Base-by-base conservation (phyloP, 2,113 vertebrate genomes). In the Aptenodytes forsteri region DNA sequence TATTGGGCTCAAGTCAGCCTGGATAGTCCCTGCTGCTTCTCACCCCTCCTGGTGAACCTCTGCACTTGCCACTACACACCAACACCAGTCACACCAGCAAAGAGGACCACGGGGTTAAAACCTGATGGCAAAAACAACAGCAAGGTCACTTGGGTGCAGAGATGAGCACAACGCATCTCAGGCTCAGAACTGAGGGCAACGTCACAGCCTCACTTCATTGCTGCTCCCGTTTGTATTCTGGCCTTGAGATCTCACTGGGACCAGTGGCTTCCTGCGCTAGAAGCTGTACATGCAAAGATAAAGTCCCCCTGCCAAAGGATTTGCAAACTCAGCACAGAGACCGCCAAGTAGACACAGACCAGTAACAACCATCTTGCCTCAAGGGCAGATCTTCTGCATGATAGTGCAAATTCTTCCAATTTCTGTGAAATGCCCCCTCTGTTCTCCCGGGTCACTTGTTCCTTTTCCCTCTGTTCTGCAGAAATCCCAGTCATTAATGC, bases 171-270 rank as follows among this genome's bases (percentile, higher is more conserved):
- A 65, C 0, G 1, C 14, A 34, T 6, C 38, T 46, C 44, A 20
- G 59, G 49, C 32, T 83, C 58, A 66, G 20, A 56, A 13, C 9
- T 3, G 34, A 56, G 20, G 20, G 42, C 55, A 87, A 49, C 50
- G 29, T 36, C 67, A 30, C 2, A 7, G 64, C 26, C 13, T 42
- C 25, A 13, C 23, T 75, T 72, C 1, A 17, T 1, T 70, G 16
- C 67, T 75, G 70, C 27, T 44, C 36, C 23, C 2, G 0, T 58
- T 30, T 50, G 34, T 4, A 4, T 13, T 44, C 55, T 6, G n/a
- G 15, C 20, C 42, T 72, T 0, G 0, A 50, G n/a, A 29, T n/a
- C 55, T 25, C 49, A 7, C n/a, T 54, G 23, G 42, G n/a, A 72
- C 32, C 44, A 72, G 50, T 7, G 56, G 10, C 8, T 61, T 1